Evolutionary conservation across 2,888 invertebrate genomes (phyloP), one percentile per base, ranked within the genome.

Genomic region (Andrena minutula): DNA sequence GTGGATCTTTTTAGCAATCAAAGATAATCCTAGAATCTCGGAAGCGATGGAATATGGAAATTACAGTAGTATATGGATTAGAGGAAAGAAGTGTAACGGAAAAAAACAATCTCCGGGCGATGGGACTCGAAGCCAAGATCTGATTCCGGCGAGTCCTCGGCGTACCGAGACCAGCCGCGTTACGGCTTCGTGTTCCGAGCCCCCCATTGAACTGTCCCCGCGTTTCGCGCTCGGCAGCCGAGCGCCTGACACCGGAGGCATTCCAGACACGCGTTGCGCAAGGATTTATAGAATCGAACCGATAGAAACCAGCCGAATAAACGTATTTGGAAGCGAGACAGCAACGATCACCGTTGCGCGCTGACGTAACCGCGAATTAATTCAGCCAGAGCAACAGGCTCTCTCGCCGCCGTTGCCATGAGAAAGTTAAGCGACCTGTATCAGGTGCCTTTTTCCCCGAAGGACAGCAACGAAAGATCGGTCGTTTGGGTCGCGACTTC

Each of bases 341-440:
- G 61, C 53, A 72, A 68, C 77, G 81, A 75, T 79, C 73, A 66
- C 26, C 49, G 66, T 66, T 23, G 71, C 47, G 58, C 56, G 73
- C 86, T 91, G 89, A 92, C 86, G 90, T 92, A 91, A 92, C 85
- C 82, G 83, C 85, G 86, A 92, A 92, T 92, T 90, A 90, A 92
- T 92, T 92, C 89, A 86, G 88, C 80, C 84, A 80, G 83, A 88
- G 88, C 88, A 87, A 84, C 85, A 85, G 89, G 86, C 90, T 87
- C 86, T 87, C 86, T 86, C 85, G 84, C 82, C 79, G 64, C 69
- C 86, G 78, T 78, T 60, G 74, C 82, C 84, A 85, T 86, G 91
- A 88, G 89, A 92, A 91, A 92, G 90, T 91, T 89, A 88, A 88
- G 86, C 85, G 89, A 88, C 90, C 89, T 87, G 90, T 89, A 89